Base-by-base conservation (phyloP, 2,888 invertebrate genomes). In the Volucella bombylans region DNA sequence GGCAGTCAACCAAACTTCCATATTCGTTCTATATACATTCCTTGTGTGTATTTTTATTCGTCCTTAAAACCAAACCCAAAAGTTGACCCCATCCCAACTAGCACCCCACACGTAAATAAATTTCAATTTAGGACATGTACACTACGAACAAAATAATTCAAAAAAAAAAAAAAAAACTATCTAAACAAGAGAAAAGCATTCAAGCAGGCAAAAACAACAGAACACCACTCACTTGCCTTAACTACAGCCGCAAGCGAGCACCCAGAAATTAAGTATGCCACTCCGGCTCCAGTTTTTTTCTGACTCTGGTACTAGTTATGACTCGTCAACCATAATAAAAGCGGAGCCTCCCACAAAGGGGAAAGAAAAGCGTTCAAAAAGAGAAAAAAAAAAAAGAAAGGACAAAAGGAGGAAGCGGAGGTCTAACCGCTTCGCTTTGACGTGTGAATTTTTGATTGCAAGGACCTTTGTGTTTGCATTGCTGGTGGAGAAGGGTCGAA, bases 241-340 rank as follows among this genome's bases (percentile, higher is more conserved):
- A 69, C 31, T 52, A 65, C n/a, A 57, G 39, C 64, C 59, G 38
- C 68, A 82, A 65, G 67, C 72, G 59, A 59, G 65, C 65, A 49
- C 38, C 65, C 67, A 72, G 67, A 61, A 72, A 76, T 67, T 76
- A 80, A 61, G 76, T 71, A 54, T 71, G 81, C 76, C 74, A 76
- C 69, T 67, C 61, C 43, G 23, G 6, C 4, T 31, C 6, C 6
- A 6, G 31, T 31, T 31, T 31, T 23, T 31, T 31, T 31, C 31
- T 6, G 31, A 31, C 31, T 31, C 31, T 31, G 31, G 31, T 31
- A 6, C 31, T 31, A 6, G 6, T 31, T 31, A 31, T 31, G 31
- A 31, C 38, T 62, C 52, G 52, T 62, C 62, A 57, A 55, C 65
- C 23, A 38, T 45, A 39, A 41, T 57, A 31, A 31, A 47, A 55